Conservation (phyloP, 2,888 invertebrate species). For the Lochmaea crataegi region DNA sequence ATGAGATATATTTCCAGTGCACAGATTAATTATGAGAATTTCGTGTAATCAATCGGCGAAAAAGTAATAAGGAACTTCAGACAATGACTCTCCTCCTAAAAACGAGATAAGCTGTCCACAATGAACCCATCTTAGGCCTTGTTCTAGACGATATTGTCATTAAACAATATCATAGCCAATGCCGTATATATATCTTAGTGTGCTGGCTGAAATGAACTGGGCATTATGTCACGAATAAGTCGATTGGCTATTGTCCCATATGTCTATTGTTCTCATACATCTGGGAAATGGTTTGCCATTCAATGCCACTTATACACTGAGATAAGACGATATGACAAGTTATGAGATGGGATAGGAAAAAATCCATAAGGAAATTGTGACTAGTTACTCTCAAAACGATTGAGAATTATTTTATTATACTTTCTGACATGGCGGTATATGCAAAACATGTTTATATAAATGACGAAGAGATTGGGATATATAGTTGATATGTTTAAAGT, state of each 20-base stretch:
- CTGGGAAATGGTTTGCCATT: slow-evolving; percentile 52
- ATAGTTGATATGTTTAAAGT: too few relatives aligned
- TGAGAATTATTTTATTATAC: slow-evolving; percentile 2
- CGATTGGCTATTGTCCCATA: slow-evolving; percentile 63
- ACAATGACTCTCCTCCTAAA: slow-evolving; percentile 48
- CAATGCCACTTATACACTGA: slow-evolving; percentile 29
- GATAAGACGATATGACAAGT: slow-evolving; percentile 31
- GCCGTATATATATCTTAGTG: slow-evolving; percentile 62
- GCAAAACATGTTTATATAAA: neutral
- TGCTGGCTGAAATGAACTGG: slow-evolving; percentile 54
- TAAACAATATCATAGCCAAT: slow-evolving; percentile 66
- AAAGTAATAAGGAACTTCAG: slow-evolving; percentile 55
- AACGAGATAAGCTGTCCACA: slow-evolving; percentile 51
- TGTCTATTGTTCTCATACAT: slow-evolving; percentile 63
- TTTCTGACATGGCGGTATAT: neutral
- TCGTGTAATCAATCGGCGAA: slow-evolving; percentile 58
- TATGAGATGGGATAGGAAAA: slow-evolving; percentile 17
- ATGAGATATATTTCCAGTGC: neutral
- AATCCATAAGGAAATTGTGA: slow-evolving; percentile 5
- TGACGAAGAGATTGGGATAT: too few relatives aligned
- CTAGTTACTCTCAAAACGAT: slow-evolving; percentile 2
- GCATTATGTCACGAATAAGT: slow-evolving; percentile 64
- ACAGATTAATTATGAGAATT: slow-evolving; percentile 61
- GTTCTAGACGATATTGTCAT: slow-evolving; percentile 64
- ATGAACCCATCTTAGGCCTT: slow-evolving; percentile 58